Evolutionary conservation across 1,140 invertebrate genomes (phyloP), one percentile per base, ranked within the genome.

Genomic region (Augochlora pura): DNA sequence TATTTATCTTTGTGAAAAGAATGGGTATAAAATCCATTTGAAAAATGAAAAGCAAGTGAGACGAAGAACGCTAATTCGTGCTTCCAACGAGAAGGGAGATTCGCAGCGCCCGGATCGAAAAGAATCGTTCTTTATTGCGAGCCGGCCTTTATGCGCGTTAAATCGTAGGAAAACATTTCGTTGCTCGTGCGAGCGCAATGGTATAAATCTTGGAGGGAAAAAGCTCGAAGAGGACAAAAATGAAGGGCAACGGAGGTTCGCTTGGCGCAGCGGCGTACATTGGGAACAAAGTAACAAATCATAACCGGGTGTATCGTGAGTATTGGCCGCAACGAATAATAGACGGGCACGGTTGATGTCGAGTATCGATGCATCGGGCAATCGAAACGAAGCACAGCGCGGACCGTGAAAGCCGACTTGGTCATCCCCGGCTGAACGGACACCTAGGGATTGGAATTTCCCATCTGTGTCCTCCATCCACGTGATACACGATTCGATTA

Each of bases 261-360:
- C 70, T 57, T 75, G 67, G 77, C 63, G 66, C 65, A 69, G 81
- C 69, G 81, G 76, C 88, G 82, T 82, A 91, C 86, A 85, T 90
- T 84, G 87, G 88, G 89, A 89, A 85, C 86, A 90, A 84, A 76
- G 85, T 86, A 88, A 91, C 89, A 92, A 92, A 92, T 91, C 90
- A 91, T 89, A 90, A 80, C 59, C 52, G 69, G 70, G 66, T 75
- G 49, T 79, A 79, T 70, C 60, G 32, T 87, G 90, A 89, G 86
- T 87, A 90, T 90, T 88, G 89, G 87, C 87, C 88, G 87, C 87
- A 88, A 87, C 87, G 85, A 90, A 91, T 91, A 92, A 91, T 91
- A 90, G 89, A 91, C 86, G 85, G 88, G 86, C 87, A 85, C 68
- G 72, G 83, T 87, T 82, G 86, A 91, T 89, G 89, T 86, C 88